These are phyloP conservation scores for Odontesthes bonariensis DNA, from an alignment of 2,113 vertebrate genomes.

Conservation along the genomic window DNA sequence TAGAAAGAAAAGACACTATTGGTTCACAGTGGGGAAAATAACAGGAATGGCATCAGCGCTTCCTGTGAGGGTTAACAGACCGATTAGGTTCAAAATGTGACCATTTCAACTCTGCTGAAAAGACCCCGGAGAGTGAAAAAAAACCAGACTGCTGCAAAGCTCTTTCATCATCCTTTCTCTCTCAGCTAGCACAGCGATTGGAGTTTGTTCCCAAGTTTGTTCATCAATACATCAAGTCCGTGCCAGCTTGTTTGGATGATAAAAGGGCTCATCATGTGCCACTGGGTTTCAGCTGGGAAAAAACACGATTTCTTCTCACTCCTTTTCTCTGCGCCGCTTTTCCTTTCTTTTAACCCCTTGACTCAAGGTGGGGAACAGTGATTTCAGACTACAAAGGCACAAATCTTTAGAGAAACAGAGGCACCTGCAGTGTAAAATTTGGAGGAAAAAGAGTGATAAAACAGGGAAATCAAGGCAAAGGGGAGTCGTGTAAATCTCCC, in stretches of 20 bases:
- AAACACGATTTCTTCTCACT: background rate
- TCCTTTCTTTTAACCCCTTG: background rate
- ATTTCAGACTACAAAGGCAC: conserved; percentile 63
- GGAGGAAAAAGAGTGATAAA: conserved; percentile 46
- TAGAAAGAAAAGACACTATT: conserved; percentile 13
- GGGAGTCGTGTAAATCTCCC: conserved; percentile 55
- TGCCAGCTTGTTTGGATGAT: conserved; percentile 17
- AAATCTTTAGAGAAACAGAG: conserved; percentile 51
- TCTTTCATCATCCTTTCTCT: conserved; percentile 2
- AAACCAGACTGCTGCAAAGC: background rate
- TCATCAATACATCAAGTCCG: conserved; percentile 28
- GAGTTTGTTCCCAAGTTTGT: conserved; percentile 1
- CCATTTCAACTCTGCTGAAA: background rate
- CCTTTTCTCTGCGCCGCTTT: conserved; percentile 15
- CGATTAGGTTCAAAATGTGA: conserved; percentile 40
- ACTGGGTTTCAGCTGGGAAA: conserved; percentile 35
- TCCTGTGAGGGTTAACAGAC: conserved; percentile 20
- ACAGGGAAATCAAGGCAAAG: conserved; percentile 66
- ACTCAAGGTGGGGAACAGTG: conserved; percentile 37
- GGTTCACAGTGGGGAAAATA: conserved; percentile 14
- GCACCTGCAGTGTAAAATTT: background rate
- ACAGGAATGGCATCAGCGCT: conserved; percentile 12
- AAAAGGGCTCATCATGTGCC: conserved; percentile 33
- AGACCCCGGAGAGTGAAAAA: conserved; percentile 2
- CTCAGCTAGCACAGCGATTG: background rate